A percentile compares a stretch with the other conserved stretches of the same genome.
Conservation (phyloP, 2,113 vertebrate species). For the Trochalopteron elliotii region DNA sequence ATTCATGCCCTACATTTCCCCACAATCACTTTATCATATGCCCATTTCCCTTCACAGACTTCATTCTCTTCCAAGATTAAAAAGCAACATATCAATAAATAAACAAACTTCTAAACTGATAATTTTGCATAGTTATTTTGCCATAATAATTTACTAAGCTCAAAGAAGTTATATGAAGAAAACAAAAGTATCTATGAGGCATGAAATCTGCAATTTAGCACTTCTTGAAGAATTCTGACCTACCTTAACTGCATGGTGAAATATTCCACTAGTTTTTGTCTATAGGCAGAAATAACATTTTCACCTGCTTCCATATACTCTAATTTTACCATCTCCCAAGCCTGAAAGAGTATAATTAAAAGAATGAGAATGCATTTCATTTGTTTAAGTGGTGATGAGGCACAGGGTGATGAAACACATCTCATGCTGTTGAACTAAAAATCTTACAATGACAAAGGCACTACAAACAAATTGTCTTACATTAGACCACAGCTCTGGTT, state of each 20-base stretch:
- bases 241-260: constrained; percentile 89
- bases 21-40: background rate
- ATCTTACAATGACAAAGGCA: background rate
- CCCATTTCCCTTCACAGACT: background rate
- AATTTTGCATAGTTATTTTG: background rate
- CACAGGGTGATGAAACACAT: background rate
- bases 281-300: constrained; percentile 71
- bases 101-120: background rate
- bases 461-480: background rate
- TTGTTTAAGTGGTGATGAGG: background rate
- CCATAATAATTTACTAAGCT: background rate
- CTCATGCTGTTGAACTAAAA: background rate
- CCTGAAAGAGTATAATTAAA: constrained; percentile 70
- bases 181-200: background rate
- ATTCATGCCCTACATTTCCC: background rate
- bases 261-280: constrained; percentile 87
- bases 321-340: constrained; percentile 86
- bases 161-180: background rate
- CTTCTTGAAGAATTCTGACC: background rate
- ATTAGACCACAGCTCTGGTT: background rate
- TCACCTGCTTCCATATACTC: constrained; percentile 83
- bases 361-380: background rate
- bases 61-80: background rate
- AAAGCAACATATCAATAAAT: background rate
- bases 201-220: background rate